Percentiles rank a stretch among this genome's conserved stretches.
Evolutionary conservation across 2,888 invertebrate genomes (phyloP).

Genomic region (Boloria euphrosyne): DNA sequence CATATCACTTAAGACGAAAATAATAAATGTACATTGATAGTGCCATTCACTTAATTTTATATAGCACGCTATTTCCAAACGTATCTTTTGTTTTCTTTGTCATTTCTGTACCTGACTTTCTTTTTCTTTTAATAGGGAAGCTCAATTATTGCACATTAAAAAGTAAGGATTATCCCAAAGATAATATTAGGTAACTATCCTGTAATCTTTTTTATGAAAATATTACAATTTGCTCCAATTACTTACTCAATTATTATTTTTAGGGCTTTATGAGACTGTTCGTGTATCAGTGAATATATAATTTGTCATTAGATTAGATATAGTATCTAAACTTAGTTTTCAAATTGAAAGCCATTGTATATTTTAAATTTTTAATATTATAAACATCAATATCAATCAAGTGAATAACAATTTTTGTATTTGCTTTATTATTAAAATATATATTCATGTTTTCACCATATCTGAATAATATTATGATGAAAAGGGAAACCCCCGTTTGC

Average conservation of each 20-base stretch:
- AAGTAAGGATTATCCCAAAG: slow-evolving; percentile 40
- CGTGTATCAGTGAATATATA: background rate
- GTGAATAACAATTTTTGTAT: no score
- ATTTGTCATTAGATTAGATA: no score
- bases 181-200: slow-evolving; percentile 36
- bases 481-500: no score
- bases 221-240: background rate
- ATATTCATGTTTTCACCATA: no score
- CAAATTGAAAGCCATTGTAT: no score
- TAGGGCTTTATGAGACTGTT: slow-evolving; percentile 20
- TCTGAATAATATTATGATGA: no score
- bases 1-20: slow-evolving; percentile 1
- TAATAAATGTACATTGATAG: slow-evolving; percentile 18
- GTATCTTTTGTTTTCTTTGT: slow-evolving; percentile 16
- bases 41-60: slow-evolving; percentile 29
- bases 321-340: no score
- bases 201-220: slow-evolving; percentile 16
- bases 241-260: slow-evolving; percentile 13
- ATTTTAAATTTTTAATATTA: no score
- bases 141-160: slow-evolving; percentile 34
- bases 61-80: slow-evolving; percentile 14
- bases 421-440: no score
- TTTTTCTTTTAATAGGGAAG: slow-evolving; percentile 28
- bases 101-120: slow-evolving; percentile 57
- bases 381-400: no score